Percentiles rank a stretch among this genome's conserved stretches.
Evolutionary conservation across 2,797 vertebrate species (phyloP).

Genomic region (Hozukius guyotensis): DNA sequence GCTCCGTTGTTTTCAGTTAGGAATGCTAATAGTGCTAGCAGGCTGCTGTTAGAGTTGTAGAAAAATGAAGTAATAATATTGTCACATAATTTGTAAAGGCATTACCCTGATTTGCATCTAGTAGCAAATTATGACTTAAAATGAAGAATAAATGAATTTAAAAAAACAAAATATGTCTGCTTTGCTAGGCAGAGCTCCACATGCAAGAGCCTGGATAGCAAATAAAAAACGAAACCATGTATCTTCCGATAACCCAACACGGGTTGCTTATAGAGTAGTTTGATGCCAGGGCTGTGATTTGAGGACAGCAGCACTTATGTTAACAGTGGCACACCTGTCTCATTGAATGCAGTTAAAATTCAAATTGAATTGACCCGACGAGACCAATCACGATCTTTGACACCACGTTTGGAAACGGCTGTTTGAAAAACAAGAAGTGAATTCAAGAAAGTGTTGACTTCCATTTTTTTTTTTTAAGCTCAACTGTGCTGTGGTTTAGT

Average conservation of each 20-base stretch:
- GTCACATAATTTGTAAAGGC: not conserved
- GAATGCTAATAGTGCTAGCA: conserved; percentile 8
- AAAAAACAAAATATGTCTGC: not conserved
- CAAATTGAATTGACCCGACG: not conserved
- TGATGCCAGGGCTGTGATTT: not conserved
- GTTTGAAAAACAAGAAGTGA: not conserved
- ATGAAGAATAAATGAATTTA: not conserved
- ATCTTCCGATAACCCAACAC: not conserved
- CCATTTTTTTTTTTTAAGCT: not conserved
- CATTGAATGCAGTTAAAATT: conserved; percentile 14
- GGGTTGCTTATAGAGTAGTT: conserved; percentile 12
- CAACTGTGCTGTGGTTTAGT: conserved; percentile 24
- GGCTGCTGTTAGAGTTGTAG: not conserved
- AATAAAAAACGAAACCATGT: not conserved
- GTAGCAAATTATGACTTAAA: not conserved
- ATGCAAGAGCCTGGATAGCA: not conserved
- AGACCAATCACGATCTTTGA: not conserved
- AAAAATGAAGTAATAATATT: not conserved
- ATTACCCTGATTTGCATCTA: conserved; percentile 16
- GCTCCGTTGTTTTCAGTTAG: not conserved
- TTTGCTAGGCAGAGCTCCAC: not conserved
- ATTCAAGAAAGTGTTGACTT: not conserved
- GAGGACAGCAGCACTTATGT: not conserved
- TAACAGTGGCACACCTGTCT: not conserved
- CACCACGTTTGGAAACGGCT: not conserved